These are phyloP conservation scores for Spea multiplicata DNA, from an alignment of 2,113 vertebrate species.

Conservation along the genomic window DNA sequence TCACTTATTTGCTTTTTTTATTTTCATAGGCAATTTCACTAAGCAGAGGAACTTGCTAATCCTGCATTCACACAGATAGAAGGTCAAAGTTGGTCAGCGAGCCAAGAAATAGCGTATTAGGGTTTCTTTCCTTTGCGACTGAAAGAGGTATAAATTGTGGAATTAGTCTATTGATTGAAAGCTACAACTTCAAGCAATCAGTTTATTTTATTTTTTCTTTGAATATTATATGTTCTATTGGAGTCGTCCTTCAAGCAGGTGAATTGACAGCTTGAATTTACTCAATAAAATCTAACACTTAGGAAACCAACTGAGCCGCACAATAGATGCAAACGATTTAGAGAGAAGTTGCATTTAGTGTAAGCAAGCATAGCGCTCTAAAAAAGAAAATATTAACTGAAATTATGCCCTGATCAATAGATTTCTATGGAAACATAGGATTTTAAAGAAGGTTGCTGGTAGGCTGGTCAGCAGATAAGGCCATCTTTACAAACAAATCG, in stretches of 20 bases:
- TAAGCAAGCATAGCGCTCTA: conserved; percentile 68
- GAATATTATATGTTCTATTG: conserved; percentile 99
- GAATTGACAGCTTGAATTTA: conserved; percentile 99
- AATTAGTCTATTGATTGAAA: conserved; percentile 99
- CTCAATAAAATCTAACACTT: conserved; percentile 97
- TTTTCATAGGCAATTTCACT: conserved; percentile 90
- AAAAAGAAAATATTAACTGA: conserved; percentile 76
- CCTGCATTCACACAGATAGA: conserved; percentile 83
- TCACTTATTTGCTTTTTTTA: conserved; percentile 80
- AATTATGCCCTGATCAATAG: conserved; percentile 87
- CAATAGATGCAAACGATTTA: conserved; percentile 72
- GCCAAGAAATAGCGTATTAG: conserved; percentile 99
- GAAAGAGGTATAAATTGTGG: conserved; percentile 96
- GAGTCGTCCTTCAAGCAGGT: conserved; percentile 97
- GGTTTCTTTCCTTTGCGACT: conserved; percentile 91
- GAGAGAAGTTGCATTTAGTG: conserved; percentile 71
- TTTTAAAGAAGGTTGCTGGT: conserved; percentile 55
- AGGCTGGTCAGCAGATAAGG: conserved; percentile 53
- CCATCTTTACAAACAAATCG: conserved; percentile 55
- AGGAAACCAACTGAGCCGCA: conserved; percentile 92
- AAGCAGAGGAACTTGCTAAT: conserved; percentile 89
- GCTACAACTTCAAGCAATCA: conserved; percentile 94
- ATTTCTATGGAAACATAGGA: conserved; percentile 87
- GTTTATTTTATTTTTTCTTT: conserved; percentile 99
- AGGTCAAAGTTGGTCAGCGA: conserved; percentile 99